phyloP scores from a whole-genome alignment of 2,797 vertebrate species.

The Trematomus bernacchii region DNA sequence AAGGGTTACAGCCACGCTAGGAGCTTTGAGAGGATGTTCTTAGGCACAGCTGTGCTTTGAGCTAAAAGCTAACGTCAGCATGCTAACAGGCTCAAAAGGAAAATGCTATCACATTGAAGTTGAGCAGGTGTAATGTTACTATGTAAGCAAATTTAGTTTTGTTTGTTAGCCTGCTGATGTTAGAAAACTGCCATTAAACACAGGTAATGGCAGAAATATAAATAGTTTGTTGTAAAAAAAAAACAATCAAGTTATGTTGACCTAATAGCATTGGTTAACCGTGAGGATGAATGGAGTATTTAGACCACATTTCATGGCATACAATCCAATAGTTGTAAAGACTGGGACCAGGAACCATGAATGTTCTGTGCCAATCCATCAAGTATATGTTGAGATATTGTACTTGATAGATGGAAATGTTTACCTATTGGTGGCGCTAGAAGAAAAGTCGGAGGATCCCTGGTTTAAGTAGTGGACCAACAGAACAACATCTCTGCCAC shows the following conservation, averaged over 20 bases:
- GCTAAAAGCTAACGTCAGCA: no score
- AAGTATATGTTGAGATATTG: not conserved
- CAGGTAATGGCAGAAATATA: not conserved
- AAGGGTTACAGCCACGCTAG: not conserved
- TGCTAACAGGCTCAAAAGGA: not conserved
- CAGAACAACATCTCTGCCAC: not conserved
- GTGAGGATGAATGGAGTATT: not conserved
- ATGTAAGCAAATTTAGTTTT: not conserved
- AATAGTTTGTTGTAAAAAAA: not conserved
- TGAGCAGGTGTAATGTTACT: not conserved
- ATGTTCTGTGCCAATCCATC: not conserved
- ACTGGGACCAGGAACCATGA: not conserved
- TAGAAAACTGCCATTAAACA: not conserved
- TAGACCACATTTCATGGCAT: not conserved
- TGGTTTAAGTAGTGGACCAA: not conserved
- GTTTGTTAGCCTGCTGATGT: not conserved
- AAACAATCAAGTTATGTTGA: not conserved
- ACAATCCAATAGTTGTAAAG: not conserved
- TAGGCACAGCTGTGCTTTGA: no score
- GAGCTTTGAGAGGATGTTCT: not conserved
- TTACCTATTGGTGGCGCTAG: not conserved
- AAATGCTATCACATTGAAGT: not conserved
- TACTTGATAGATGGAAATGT: not conserved
- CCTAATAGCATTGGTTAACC: not conserved
- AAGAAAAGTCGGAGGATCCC: conserved; percentile 1